These are phyloP conservation scores for Drosophila nr. fundita DNA, from an alignment of 2,888 invertebrate species.

Conservation along the genomic window DNA sequence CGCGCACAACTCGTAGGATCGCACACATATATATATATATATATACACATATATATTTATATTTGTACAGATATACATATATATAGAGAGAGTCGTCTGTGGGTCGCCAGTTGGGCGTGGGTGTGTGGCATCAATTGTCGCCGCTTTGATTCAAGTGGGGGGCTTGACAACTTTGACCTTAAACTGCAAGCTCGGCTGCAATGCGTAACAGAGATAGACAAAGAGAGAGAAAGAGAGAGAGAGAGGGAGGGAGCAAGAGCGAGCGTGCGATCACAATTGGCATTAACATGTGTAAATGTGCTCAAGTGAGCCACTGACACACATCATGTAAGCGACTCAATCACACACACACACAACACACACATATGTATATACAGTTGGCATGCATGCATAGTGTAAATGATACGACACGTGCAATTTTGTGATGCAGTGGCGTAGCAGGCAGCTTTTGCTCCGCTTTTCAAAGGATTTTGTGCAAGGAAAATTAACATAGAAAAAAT, in stretches of 20 bases:
- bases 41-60: not conserved
- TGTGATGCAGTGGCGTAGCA: slow-evolving; percentile 36
- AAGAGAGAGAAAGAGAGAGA: not conserved
- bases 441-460: slow-evolving; percentile 13
- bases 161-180: slow-evolving; percentile 81
- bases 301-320: slow-evolving; percentile 82
- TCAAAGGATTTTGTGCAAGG: not conserved
- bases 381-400: not conserved
- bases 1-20: slow-evolving; percentile 36
- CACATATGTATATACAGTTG: slow-evolving; percentile 3
- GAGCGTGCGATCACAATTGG: slow-evolving; percentile 57
- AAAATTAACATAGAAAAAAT: not conserved
- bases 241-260: not conserved
- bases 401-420: slow-evolving; percentile 27
- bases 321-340: slow-evolving; percentile 49
- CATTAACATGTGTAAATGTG: slow-evolving; percentile 77
- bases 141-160: slow-evolving; percentile 20
- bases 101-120: slow-evolving; percentile 53
- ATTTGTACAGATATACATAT: not conserved
- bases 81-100: not conserved
- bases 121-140: slow-evolving; percentile 70
- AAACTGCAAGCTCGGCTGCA: slow-evolving; percentile 67
- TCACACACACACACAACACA: slow-evolving; percentile 16
- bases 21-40: not conserved
- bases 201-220: not conserved